Evolutionary conservation across 2,113 vertebrate species (phyloP).

Genomic region (Pica pica): DNA sequence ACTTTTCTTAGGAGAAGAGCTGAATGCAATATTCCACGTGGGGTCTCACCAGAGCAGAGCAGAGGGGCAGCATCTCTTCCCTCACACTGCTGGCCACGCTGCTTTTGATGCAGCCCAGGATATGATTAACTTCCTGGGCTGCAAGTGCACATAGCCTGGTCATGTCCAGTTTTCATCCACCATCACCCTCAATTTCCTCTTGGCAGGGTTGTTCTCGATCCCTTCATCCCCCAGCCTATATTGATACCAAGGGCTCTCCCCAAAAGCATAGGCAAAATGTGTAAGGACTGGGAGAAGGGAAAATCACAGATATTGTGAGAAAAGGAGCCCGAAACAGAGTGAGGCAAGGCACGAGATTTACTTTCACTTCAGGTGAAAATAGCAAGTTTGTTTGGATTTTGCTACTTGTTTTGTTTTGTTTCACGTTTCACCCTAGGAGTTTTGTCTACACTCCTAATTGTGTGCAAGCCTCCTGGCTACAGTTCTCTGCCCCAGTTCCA

Average conservation of each 20-base stretch:
- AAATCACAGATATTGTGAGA: accelerated
- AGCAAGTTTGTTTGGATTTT: background rate
- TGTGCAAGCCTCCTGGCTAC: background rate
- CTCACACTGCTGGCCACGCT: accelerated
- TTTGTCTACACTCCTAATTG: background rate
- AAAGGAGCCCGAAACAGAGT: background rate
- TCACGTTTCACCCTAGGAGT: background rate
- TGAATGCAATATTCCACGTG: background rate
- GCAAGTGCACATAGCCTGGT: background rate
- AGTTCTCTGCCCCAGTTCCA: background rate
- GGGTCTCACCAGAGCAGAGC: background rate
- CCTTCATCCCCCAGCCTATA: background rate
- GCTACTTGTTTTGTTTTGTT: background rate
- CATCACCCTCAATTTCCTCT: background rate
- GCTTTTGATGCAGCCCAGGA: background rate
- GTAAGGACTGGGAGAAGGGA: background rate
- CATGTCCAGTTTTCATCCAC: background rate
- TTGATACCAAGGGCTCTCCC: background rate
- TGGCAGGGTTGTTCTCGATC: background rate
- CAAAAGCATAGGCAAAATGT: background rate
- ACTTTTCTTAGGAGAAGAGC: background rate
- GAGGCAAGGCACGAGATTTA: background rate
- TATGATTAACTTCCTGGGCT: background rate
- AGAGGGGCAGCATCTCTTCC: background rate
- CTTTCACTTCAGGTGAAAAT: background rate